Conservation (phyloP, 2,113 vertebrate genomes). For the Ailuropoda melanoleuca region DNA sequence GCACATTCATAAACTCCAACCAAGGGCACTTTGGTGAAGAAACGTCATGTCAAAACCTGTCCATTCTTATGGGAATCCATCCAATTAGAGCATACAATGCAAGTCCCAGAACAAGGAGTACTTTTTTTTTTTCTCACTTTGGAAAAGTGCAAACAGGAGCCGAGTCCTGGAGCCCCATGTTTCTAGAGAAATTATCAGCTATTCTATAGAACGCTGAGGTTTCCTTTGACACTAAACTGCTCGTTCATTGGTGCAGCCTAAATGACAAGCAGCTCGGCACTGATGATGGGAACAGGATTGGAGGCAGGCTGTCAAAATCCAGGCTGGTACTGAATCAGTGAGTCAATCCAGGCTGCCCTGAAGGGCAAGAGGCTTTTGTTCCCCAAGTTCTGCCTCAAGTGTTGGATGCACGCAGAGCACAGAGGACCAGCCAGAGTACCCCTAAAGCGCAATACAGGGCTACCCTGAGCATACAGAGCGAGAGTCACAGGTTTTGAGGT, state of each 20-base stretch:
- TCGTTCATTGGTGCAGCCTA: neutral
- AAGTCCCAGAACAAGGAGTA: neutral
- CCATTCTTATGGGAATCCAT: neutral
- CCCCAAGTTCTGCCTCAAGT: neutral
- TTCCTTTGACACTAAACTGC: neutral
- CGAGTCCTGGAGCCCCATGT: neutral
- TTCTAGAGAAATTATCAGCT: neutral
- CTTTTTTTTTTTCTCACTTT: neutral
- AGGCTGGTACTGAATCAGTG: neutral
- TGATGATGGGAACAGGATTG: neutral
- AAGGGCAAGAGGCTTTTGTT: neutral
- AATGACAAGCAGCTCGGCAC: neutral
- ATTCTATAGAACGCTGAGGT: neutral
- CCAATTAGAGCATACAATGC: neutral
- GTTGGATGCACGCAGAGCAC: neutral
- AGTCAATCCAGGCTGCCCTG: neutral
- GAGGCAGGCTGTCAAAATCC: neutral
- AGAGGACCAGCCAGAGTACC: neutral
- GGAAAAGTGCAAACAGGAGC: neutral
- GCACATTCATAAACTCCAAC: neutral
- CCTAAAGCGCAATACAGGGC: neutral
- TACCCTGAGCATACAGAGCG: neutral
- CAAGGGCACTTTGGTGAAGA: conserved; percentile 32
- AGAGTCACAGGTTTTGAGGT: neutral
- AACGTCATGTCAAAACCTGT: conserved; percentile 20